Percentiles rank a stretch among this genome's conserved stretches.
These are phyloP conservation scores for Anolis carolinensis DNA, from an alignment of 2,113 vertebrate species.

Conservation along the genomic window DNA sequence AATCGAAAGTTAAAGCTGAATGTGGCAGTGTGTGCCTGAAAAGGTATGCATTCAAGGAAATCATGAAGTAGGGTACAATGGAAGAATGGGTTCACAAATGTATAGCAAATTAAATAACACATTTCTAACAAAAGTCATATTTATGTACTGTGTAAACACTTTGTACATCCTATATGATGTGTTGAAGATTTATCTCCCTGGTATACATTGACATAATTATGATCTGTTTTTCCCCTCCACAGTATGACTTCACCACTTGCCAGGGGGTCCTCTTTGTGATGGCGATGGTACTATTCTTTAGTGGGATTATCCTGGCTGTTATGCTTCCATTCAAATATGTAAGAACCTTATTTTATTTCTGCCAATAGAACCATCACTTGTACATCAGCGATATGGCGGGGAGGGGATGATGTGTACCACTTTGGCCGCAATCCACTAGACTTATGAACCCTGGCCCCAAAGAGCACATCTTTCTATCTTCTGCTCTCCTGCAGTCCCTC, in stretches of 20 bases:
- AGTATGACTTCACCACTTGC: conserved; percentile 92
- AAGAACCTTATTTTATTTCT: conserved; percentile 63
- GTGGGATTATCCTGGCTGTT: conserved; percentile 83
- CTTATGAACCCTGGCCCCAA: too few species aligned
- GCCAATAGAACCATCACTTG: neutral
- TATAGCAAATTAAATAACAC: neutral
- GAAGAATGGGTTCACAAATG: neutral
- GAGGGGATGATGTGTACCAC: neutral
- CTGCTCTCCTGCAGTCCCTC: neutral
- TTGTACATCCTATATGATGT: neutral
- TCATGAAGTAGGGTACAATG: neutral
- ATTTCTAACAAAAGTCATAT: neutral
- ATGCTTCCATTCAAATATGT: conserved; percentile 88
- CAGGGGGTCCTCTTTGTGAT: conserved; percentile 85
- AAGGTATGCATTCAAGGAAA: fast-evolving
- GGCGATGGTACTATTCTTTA: conserved; percentile 86
- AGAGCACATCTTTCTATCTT: neutral
- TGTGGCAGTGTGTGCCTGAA: fast-evolving
- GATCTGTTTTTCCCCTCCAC: conserved; percentile 11
- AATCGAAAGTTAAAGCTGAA: neutral
- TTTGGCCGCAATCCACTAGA: neutral
- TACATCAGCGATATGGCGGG: neutral
- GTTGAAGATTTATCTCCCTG: neutral
- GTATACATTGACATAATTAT: fast-evolving
- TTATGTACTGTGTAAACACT: too few species aligned